Percentiles rank a stretch among this genome's conserved stretches.
Conservation (phyloP, 2,113 vertebrate genomes). For the Notothenia coriiceps region DNA sequence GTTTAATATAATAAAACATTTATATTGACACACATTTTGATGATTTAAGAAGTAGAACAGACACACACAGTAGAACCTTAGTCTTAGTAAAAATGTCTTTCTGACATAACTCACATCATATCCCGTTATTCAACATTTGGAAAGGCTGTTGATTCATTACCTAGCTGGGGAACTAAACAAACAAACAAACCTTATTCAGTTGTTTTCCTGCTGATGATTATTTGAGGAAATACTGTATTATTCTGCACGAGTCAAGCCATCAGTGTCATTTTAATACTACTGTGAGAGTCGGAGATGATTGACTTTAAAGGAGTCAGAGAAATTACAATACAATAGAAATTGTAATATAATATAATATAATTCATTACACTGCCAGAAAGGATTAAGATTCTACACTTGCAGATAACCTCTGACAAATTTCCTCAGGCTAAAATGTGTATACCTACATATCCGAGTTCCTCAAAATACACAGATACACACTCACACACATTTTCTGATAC, state of each 20-base stretch:
- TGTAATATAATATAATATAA: conserved; percentile 73
- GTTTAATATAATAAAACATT: background rate
- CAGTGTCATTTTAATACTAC: conserved; percentile 46
- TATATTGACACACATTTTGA: conserved; percentile 6
- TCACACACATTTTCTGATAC: conserved; percentile 1
- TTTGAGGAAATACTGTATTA: conserved; percentile 15
- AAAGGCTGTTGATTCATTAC: conserved; percentile 2
- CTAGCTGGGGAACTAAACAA: background rate
- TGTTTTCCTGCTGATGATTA: conserved; percentile 14
- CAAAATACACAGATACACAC: conserved; percentile 39
- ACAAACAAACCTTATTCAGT: conserved; percentile 20
- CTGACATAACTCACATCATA: conserved; percentile 1
- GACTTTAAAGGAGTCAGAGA: conserved; percentile 44
- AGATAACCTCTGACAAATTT: conserved; percentile 66
- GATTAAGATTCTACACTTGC: conserved; percentile 67
- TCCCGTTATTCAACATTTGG: background rate
- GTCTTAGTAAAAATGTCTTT: conserved; percentile 3
- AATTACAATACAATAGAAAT: conserved; percentile 43
- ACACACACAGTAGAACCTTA: background rate
- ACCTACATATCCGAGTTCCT: conserved; percentile 29
- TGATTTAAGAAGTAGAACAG: background rate
- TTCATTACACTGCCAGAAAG: conserved; percentile 65
- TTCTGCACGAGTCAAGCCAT: conserved; percentile 39
- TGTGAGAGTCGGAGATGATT: conserved; percentile 56
- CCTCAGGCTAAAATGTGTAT: conserved; percentile 40